Evolutionary conservation across 1,140 invertebrate genomes (phyloP).

Genomic region (Aethina tumida): DNA sequence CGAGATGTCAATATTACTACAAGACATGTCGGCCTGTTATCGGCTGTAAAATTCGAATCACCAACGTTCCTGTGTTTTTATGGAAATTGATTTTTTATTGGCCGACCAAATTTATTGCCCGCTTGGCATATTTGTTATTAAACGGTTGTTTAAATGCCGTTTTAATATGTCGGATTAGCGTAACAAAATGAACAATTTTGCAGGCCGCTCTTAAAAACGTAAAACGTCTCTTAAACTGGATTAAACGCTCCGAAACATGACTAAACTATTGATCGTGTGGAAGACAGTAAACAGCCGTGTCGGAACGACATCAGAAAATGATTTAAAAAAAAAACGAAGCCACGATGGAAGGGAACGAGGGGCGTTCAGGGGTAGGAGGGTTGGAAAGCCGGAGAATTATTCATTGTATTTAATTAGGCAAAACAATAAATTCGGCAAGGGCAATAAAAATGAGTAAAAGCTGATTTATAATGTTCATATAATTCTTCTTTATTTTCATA

Average conservation of each 20-base stretch:
- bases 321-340: too few species aligned
- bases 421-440: constrained; percentile 27
- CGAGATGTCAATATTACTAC: neutral
- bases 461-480: constrained; percentile 38
- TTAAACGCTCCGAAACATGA: constrained; percentile 8
- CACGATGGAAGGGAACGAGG: too few species aligned
- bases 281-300: too few species aligned
- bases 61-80: neutral
- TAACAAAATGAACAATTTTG: too few species aligned
- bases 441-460: constrained; percentile 34
- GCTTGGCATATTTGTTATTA: too few species aligned
- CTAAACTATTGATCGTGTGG: too few species aligned
- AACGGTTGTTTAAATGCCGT: too few species aligned
- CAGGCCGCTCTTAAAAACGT: too few species aligned
- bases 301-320: too few species aligned
- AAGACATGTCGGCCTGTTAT: neutral
- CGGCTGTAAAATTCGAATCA: constrained; percentile 1
- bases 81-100: constrained; percentile 4
- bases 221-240: constrained; percentile 8
- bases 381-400: constrained; percentile 12
- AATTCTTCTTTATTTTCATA: constrained; percentile 40
- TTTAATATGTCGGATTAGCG: too few species aligned
- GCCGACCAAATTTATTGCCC: too few species aligned
- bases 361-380: neutral
- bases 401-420: constrained; percentile 28